Evolutionary conservation across 2,113 vertebrate species (phyloP).

Genomic region (Apodemus sylvaticus): DNA sequence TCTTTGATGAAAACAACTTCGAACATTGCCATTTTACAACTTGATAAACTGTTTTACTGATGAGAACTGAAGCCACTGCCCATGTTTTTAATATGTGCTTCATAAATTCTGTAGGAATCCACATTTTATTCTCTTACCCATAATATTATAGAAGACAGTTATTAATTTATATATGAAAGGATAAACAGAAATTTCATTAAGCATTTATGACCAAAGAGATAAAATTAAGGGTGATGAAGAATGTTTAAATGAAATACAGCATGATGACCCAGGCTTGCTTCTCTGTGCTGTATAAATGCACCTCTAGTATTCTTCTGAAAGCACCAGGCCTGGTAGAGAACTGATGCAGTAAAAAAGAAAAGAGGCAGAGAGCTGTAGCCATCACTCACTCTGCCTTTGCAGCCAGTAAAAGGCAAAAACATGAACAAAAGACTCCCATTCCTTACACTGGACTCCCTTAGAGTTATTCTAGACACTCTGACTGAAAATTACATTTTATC

Average conservation of each 20-base stretch:
- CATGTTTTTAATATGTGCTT: not conserved
- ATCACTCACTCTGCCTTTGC: not conserved
- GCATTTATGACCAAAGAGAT: not conserved
- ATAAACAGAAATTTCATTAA: not conserved
- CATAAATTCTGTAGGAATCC: not conserved
- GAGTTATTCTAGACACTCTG: constrained; percentile 14
- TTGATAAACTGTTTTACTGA: not conserved
- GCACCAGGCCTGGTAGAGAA: not conserved
- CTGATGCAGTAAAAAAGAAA: not conserved
- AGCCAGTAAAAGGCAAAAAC: not conserved
- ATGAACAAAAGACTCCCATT: not conserved
- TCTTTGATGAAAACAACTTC: not conserved
- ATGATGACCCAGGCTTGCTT: not conserved
- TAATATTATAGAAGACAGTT: not conserved
- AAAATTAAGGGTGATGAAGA: not conserved
- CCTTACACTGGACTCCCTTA: constrained; percentile 2
- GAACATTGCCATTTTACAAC: not conserved
- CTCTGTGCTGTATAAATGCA: not conserved
- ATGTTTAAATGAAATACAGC: not conserved
- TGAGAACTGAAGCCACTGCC: not conserved
- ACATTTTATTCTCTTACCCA: not conserved
- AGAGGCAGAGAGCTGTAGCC: not conserved
- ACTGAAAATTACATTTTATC: constrained; percentile 52
- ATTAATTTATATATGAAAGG: not conserved
- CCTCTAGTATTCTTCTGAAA: not conserved